Base-by-base conservation (phyloP, 2,797 vertebrate genomes). In the Myripristis jacobus region DNA sequence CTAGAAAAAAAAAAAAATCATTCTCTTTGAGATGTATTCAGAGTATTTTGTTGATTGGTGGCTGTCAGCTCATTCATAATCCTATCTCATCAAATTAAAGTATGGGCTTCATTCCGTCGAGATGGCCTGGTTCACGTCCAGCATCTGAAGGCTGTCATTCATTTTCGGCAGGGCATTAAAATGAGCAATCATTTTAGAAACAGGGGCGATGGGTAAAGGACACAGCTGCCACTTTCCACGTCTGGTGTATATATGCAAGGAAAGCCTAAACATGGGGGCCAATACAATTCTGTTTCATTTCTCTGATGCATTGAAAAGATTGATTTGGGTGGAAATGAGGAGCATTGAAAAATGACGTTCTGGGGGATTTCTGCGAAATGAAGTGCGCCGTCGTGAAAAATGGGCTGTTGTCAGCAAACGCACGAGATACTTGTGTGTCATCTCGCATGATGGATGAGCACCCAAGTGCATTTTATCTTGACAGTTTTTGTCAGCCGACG, bases 361-460 rank as follows among this genome's bases (percentile, higher is more conserved):
- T 15, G 50, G 19, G 22, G 13, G 6, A 75, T 24, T 86, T 80
- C 76, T 65, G 66, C 64, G 75, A 68, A 80, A 84, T 83, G 57
- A 84, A 80, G 75, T 70, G 65, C 54, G 62, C 65, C 36, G 60
- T 64, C 15, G 22, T 85, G 77, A 86, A 71, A 87, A 82, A 85
- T 81, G 48, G 54, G 41, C 73, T 66, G 25, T 74, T 80, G 79
- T 85, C 84, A 88, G 79, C 74, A 80, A 80, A 83, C 70, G 67
- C 76, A 87, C 44, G 54, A 71, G 74, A 86, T 79, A 61, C 68
- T 71, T 73, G 59, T 25, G 73, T 82, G 85, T 87, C 80, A 73
- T 47, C 25, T 15, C 12, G 1, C 21, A 11, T 88, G 87, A 89
- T 87, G 83, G 80, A 91, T 86, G 79, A 84, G 70, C 50, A 4